A percentile compares a stretch with the other conserved stretches of the same genome.
These are phyloP conservation scores for fruit fly (Drosophila melanogaster) DNA, from an alignment of 1,140 invertebrate species.

Conservation along the genomic window Release_6_plus_ISO1_MT NT_037436.4:10745001-10745500, in stretches of 20 bases:
- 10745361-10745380: slow-evolving; percentile 43
- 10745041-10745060: background rate
- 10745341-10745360: slow-evolving; percentile 44
- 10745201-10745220: slow-evolving; percentile 49
- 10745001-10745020: background rate
- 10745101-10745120: slow-evolving; percentile 5
- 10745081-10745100: background rate
- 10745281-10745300: slow-evolving; percentile 50
- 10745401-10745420: slow-evolving; percentile 30
- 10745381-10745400: slow-evolving; percentile 19
- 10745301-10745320: slow-evolving; percentile 17
- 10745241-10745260: slow-evolving; percentile 7
- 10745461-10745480: slow-evolving; percentile 19
- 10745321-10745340: slow-evolving; percentile 18
- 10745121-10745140: slow-evolving; percentile 22
- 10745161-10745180: slow-evolving; percentile 40
- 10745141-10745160: slow-evolving; percentile 25
- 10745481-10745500: slow-evolving; percentile 43
- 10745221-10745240: slow-evolving; percentile 23
- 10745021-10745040: background rate
- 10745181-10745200: slow-evolving; percentile 42
- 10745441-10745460: background rate
- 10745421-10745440: background rate
- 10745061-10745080: background rate
- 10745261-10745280: slow-evolving; percentile 42